Percentiles rank a stretch among this genome's conserved stretches.
phyloP scores from a whole-genome alignment of 2,797 vertebrate species.

The Nasua narica region DNA sequence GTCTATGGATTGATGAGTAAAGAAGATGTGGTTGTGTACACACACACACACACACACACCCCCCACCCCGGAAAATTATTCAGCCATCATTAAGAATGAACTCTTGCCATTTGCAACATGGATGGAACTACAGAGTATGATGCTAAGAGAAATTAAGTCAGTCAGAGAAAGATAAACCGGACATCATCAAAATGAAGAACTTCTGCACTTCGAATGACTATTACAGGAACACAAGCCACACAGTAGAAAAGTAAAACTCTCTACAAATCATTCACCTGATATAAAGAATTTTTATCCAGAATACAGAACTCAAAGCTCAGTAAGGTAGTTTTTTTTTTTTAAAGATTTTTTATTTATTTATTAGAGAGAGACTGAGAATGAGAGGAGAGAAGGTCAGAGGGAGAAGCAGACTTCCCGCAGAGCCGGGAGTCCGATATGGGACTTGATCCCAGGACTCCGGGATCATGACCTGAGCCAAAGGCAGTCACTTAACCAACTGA shows the following conservation, averaged over 20 bases:
- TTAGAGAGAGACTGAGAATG: too few species aligned
- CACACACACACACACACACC: background rate
- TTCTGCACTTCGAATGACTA: background rate
- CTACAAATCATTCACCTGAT: background rate
- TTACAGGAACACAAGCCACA: background rate
- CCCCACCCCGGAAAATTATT: background rate
- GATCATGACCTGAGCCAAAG: too few species aligned
- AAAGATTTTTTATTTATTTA: too few species aligned
- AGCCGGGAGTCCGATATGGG: too few species aligned
- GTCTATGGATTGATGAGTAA: background rate
- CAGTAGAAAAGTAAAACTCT: background rate
- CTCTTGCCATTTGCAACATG: background rate
- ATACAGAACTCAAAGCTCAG: background rate
- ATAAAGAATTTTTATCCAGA: background rate
- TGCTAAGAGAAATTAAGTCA: background rate
- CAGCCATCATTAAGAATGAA: background rate
- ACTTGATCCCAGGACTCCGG: too few species aligned
- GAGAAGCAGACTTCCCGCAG: too few species aligned
- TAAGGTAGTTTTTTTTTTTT: background rate
- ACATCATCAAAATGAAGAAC: background rate
- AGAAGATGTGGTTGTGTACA: background rate
- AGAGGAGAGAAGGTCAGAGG: too few species aligned
- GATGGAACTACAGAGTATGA: background rate
- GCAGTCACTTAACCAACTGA: too few species aligned
- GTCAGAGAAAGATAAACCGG: background rate